Percentiles rank a stretch among this genome's conserved stretches.
Evolutionary conservation across 2,113 vertebrate species (phyloP).

Genomic region (Dasyornis broadbenti): DNA sequence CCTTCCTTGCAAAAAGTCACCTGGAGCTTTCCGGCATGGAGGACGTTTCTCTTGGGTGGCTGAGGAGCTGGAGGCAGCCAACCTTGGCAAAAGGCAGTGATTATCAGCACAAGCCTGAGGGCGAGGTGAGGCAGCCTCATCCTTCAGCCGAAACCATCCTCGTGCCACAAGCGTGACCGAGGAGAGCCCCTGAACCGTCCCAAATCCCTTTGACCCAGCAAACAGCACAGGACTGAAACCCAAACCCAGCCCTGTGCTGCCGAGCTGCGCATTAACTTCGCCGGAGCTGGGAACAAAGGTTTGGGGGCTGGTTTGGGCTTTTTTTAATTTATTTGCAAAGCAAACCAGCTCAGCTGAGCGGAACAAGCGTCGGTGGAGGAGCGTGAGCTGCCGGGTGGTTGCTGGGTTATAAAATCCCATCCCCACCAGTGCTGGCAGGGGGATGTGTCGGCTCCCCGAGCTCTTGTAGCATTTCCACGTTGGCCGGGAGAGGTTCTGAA

Average conservation of each 20-base stretch:
- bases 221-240: rapidly evolving
- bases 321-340: not conserved
- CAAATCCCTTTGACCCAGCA: constrained; percentile 8
- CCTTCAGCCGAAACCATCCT: not conserved
- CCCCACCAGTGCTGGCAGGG: not conserved
- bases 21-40: not conserved
- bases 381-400: not conserved
- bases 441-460: not conserved
- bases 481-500: constrained; percentile 19
- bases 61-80: not conserved
- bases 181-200: not conserved
- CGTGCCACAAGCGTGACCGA: not conserved
- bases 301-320: not conserved
- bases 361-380: not conserved
- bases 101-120: not conserved
- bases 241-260: not conserved
- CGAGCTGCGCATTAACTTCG: constrained; percentile 2
- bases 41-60: rapidly evolving
- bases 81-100: not conserved
- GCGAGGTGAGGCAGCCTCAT: not conserved
- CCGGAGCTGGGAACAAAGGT: not conserved
- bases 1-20: not conserved
- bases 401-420: constrained; percentile 2
- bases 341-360: not conserved
- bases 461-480: not conserved